These are phyloP conservation scores for Elegia similella DNA, from an alignment of 2,888 invertebrate genomes.

Conservation along the genomic window DNA sequence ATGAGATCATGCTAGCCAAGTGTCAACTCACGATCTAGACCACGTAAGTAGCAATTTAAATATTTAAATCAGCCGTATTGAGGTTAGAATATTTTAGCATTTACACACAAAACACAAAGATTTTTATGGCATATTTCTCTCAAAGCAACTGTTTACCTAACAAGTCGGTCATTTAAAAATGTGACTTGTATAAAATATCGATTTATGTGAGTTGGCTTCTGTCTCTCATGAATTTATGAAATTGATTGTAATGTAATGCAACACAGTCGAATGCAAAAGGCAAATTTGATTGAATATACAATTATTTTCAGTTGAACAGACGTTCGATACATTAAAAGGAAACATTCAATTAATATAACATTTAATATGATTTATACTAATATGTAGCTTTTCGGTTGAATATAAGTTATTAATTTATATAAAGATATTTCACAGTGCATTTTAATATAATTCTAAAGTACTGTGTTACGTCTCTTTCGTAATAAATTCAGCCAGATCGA, in stretches of 20 bases:
- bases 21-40: constrained; percentile 32
- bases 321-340: too few species aligned
- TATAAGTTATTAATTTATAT: neutral
- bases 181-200: too few species aligned
- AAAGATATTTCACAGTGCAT: neutral
- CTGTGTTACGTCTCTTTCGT: neutral
- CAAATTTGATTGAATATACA: too few species aligned
- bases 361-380: neutral
- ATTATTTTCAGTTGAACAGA: too few species aligned
- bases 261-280: too few species aligned
- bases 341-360: too few species aligned
- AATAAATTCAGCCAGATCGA: constrained; percentile 14
- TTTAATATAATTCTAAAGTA: neutral
- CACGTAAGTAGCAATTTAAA: constrained; percentile 26
- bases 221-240: too few species aligned
- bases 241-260: too few species aligned
- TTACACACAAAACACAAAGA: neutral
- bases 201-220: too few species aligned
- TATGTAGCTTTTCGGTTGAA: neutral
- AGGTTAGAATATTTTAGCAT: neutral
- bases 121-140: neutral
- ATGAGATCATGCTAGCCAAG: constrained; percentile 28
- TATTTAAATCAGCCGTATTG: constrained; percentile 4
- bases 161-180: too few species aligned
- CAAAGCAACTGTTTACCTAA: neutral